phyloP scores from a whole-genome alignment of 2,113 vertebrate genomes.

The Orycteropus afer region DNA sequence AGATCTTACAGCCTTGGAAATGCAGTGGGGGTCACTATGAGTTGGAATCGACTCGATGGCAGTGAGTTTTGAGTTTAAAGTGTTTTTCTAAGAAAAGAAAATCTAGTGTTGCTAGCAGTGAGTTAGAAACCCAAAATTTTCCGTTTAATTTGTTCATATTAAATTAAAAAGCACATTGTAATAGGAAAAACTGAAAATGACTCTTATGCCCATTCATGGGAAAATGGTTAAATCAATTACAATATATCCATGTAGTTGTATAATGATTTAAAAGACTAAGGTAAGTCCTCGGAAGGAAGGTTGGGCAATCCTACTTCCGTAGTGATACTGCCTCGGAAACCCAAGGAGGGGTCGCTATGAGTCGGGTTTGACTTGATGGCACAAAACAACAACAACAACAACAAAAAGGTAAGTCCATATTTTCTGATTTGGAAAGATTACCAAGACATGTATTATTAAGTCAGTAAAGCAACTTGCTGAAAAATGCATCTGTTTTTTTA shows the following conservation, averaged over 20 bases:
- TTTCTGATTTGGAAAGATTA: conserved; percentile 45
- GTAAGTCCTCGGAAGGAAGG: too few species aligned
- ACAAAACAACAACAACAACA: too few species aligned
- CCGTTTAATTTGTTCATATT: conserved; percentile 37
- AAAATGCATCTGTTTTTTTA: conserved; percentile 40
- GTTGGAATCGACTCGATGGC: too few species aligned
- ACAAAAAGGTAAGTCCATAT: background rate
- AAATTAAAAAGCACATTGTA: conserved; percentile 34
- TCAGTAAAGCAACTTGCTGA: conserved; percentile 37
- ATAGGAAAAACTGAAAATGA: conserved; percentile 53
- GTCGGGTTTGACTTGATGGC: too few species aligned
- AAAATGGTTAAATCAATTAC: conserved; percentile 39
- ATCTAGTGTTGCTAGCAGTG: background rate
- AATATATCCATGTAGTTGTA: background rate
- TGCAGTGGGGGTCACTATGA: too few species aligned
- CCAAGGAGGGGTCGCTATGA: too few species aligned
- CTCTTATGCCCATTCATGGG: background rate
- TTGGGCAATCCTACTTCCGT: too few species aligned
- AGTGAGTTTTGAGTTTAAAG: too few species aligned
- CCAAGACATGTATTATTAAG: background rate
- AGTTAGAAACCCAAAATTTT: conserved; percentile 40
- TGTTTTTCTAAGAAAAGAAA: background rate
- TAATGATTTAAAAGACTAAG: background rate
- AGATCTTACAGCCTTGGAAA: too few species aligned
- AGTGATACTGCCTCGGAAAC: too few species aligned